These are phyloP conservation scores for Vombatus ursinus DNA, from an alignment of 2,113 vertebrate species.

Conservation along the genomic window DNA sequence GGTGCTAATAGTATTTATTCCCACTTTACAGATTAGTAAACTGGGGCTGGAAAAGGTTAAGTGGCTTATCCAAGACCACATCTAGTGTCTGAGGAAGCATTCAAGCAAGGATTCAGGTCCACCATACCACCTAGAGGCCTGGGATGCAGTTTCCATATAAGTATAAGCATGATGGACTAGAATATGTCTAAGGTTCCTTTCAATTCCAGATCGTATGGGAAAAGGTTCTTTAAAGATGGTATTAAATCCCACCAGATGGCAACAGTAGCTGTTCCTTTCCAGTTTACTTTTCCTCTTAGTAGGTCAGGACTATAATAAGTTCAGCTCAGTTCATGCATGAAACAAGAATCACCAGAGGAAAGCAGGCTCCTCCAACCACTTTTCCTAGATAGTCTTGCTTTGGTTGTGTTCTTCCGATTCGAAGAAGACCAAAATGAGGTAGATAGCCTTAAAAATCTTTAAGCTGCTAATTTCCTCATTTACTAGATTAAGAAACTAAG, in stretches of 20 bases:
- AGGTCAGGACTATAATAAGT: conserved; percentile 32
- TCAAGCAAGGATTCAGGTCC: neutral
- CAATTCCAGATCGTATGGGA: neutral
- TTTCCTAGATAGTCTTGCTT: neutral
- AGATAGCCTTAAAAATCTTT: neutral
- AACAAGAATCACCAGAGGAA: neutral
- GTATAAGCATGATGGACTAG: neutral
- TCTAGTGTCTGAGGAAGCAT: neutral
- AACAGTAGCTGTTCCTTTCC: conserved; percentile 51
- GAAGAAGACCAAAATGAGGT: no score
- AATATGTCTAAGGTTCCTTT: neutral
- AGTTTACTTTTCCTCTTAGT: conserved; percentile 60
- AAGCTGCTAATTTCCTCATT: neutral
- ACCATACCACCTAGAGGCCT: neutral
- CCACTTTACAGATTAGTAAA: neutral
- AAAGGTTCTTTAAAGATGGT: conserved; percentile 62
- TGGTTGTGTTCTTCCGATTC: neutral
- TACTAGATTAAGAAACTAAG: neutral
- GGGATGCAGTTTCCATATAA: neutral
- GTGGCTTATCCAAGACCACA: neutral
- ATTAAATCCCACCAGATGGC: conserved; percentile 45
- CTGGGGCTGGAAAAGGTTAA: neutral
- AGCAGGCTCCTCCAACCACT: no score
- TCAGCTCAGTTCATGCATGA: neutral
- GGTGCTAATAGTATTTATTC: neutral